phyloP scores from a whole-genome alignment of 2,888 invertebrate species.

The Apotomis betuletana region DNA sequence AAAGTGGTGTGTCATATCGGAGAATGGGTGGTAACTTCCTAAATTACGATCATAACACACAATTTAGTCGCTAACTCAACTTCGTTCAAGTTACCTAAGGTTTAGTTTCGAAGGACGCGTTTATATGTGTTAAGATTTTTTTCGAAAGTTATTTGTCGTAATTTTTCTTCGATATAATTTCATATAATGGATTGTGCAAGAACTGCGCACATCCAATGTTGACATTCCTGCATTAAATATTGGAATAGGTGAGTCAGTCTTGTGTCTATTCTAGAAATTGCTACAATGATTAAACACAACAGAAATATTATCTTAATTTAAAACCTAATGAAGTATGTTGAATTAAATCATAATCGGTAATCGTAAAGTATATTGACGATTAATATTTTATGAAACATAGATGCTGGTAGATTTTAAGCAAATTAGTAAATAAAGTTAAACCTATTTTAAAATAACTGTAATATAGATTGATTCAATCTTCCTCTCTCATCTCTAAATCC shows the following conservation, averaged over 20 bases:
- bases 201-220: background rate
- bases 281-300: constrained; percentile 1
- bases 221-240: constrained; percentile 15
- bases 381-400: too few relatives aligned
- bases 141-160: background rate
- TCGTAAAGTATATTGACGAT: too few relatives aligned
- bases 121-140: background rate
- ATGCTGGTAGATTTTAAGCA: too few relatives aligned
- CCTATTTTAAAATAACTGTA: too few relatives aligned
- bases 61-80: background rate
- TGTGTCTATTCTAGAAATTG: background rate
- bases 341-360: too few relatives aligned
- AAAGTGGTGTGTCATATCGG: constrained; percentile 58
- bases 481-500: too few relatives aligned
- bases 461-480: too few relatives aligned
- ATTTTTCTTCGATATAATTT: constrained; percentile 6
- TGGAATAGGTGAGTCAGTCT: background rate
- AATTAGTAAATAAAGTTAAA: too few relatives aligned
- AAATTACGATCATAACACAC: background rate
- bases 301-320: background rate
- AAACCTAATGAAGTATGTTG: too few relatives aligned
- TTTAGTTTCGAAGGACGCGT: background rate
- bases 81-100: background rate
- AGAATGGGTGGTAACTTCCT: constrained; percentile 19
- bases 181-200: background rate